phyloP scores from a whole-genome alignment of 1,140 invertebrate species.

The Rhagoletis pomonella region DNA sequence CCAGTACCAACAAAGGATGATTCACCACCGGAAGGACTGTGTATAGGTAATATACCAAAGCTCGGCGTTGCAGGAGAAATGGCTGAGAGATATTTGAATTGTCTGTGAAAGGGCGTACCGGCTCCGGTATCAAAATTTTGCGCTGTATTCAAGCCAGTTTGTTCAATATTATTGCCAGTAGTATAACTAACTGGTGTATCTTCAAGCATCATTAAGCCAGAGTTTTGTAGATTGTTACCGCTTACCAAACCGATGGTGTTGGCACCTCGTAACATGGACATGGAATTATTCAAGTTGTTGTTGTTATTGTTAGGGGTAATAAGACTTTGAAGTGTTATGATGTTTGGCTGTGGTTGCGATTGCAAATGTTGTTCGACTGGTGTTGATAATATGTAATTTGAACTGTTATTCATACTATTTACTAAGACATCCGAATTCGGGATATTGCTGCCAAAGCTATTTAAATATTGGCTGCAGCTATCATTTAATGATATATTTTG shows the following conservation, averaged over 20 bases:
- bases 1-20: conserved; percentile 60
- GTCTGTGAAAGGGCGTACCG: conserved; percentile 69
- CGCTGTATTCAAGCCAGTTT: conserved; percentile 50
- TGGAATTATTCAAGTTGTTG: conserved; percentile 72
- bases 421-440: conserved; percentile 37
- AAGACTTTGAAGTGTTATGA: conserved; percentile 61
- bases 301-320: conserved; percentile 71
- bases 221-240: conserved; percentile 73
- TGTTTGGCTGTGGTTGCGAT: conserved; percentile 57
- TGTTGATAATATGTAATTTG: conserved; percentile 69
- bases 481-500: conserved; percentile 53
- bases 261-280: conserved; percentile 66
- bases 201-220: conserved; percentile 69
- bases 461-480: conserved; percentile 49
- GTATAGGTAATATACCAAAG: conserved; percentile 91
- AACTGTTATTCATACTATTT: conserved; percentile 65
- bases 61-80: conserved; percentile 83
- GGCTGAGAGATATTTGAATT: conserved; percentile 71
- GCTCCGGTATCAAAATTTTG: conserved; percentile 64
- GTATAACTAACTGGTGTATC: conserved; percentile 70
- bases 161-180: conserved; percentile 56
- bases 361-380: conserved; percentile 69
- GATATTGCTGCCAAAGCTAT: conserved; percentile 5
- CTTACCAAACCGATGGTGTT: conserved; percentile 60
- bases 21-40: conserved; percentile 76